Conservation (phyloP, 2,888 invertebrate species). For the Ectemnius lituratus region DNA sequence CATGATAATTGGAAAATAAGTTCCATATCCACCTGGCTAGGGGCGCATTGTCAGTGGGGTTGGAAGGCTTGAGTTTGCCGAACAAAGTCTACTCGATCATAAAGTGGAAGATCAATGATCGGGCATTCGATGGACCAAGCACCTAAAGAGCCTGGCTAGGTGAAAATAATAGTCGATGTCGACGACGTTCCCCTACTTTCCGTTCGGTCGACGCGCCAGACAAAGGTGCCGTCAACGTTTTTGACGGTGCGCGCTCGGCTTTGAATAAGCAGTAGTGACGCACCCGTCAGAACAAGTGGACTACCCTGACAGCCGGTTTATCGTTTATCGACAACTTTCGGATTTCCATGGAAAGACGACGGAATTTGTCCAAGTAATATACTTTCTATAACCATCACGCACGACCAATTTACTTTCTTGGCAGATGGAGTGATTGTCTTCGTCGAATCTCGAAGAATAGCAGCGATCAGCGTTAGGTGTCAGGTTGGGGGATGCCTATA, state of each 20-base stretch:
- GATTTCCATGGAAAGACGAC: slow-evolving; percentile 55
- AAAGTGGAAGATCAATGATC: slow-evolving; percentile 38
- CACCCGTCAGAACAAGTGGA: slow-evolving; percentile 68
- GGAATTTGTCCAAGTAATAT: slow-evolving; percentile 27
- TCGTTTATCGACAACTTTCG: slow-evolving; percentile 68
- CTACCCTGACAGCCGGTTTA: slow-evolving; percentile 65
- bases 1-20: too few species aligned
- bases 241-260: slow-evolving; percentile 61
- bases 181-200: slow-evolving; percentile 39
- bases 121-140: slow-evolving; percentile 23
- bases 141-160: slow-evolving; percentile 44
- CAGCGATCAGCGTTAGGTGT: not conserved
- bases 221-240: slow-evolving; percentile 70
- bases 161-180: slow-evolving; percentile 49
- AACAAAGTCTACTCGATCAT: not conserved
- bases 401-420: slow-evolving; percentile 13
- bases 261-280: slow-evolving; percentile 61
- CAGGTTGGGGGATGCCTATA: slow-evolving; percentile 32
- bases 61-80: not conserved
- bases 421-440: slow-evolving; percentile 15
- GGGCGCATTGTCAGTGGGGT: not conserved
- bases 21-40: not conserved
- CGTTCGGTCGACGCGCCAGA: slow-evolving; percentile 50
- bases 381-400: not conserved
- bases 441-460: slow-evolving; percentile 27